Conservation (phyloP, 2,113 vertebrate genomes). For the Sitta europaea region DNA sequence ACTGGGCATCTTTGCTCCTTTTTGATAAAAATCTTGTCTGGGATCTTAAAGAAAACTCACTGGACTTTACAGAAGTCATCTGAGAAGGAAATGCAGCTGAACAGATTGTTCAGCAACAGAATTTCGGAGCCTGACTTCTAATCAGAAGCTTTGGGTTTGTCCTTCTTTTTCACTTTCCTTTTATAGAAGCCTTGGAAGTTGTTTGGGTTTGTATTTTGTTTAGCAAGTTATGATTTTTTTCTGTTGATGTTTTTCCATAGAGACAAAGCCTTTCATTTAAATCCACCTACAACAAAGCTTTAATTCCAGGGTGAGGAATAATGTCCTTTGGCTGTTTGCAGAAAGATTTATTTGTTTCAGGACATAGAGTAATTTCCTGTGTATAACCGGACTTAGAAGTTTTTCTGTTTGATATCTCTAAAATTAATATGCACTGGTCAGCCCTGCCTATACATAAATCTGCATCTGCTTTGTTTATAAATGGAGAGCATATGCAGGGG, state of each 20-base stretch:
- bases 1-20: background rate
- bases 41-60: background rate
- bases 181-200: background rate
- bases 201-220: background rate
- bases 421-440: background rate
- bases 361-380: background rate
- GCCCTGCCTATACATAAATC: background rate
- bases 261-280: background rate
- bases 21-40: background rate
- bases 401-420: background rate
- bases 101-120: background rate
- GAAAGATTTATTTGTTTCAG: background rate
- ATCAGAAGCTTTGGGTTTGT: background rate
- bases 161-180: background rate
- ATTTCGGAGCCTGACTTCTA: background rate
- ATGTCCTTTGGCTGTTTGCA: background rate
- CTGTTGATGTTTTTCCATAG: background rate
- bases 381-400: background rate
- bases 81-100: background rate
- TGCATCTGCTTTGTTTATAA: background rate
- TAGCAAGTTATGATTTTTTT: background rate
- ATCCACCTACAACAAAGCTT: background rate
- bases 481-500: background rate
- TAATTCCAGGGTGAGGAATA: background rate
- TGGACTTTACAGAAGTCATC: background rate